Base-by-base conservation (phyloP, 2,113 vertebrate genomes). In the Brachionichthys hirsutus region DNA sequence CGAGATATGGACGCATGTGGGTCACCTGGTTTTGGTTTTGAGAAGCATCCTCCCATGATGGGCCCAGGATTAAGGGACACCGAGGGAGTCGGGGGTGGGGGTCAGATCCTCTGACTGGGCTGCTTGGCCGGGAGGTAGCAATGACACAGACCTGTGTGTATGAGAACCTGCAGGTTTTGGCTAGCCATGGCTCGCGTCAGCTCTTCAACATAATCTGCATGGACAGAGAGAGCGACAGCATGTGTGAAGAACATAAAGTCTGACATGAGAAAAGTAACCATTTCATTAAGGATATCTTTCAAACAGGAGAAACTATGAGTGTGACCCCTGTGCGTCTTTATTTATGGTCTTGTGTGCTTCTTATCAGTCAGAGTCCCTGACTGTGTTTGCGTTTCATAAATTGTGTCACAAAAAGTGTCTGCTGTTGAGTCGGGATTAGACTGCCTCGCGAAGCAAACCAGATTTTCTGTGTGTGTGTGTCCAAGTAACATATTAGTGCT, bases 11-110 rank as follows among this genome's bases (percentile, higher is more conserved):
- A 36, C 38, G 45, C 12, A 19, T 46, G 43, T 30, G 42, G 22
- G 54, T 92, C 88, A 95, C 97, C 97, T 97, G 95, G 93, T 85
- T 99, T 99, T 83, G 95, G 93, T 90, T 98, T 98, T 87, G 97
- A 98, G 93, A 98, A 95, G 88, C 97, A 99, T 92, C 96, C 94
- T 86, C 97, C 97, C 97, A 98, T 99, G 91, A 80, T 89, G 91
- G 75, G 86, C 82, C 77, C 73, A 66, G 77, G 70, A 62, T 73
- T 66, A 69, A 84, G 80, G 81, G 75, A 81, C 72, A 67, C 82
- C 87, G 82, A 71, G 77, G 78, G 72, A 70, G 51, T 77, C 64
- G 57, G 70, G 67, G 67, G 62, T 64, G 24, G 52, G 24, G 34
- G 75, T 88, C 77, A 85, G 77, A 85, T 86, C 73, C 60, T 77